phyloP scores from a whole-genome alignment of 1,140 invertebrate species.

The Wasmannia auropunctata region DNA sequence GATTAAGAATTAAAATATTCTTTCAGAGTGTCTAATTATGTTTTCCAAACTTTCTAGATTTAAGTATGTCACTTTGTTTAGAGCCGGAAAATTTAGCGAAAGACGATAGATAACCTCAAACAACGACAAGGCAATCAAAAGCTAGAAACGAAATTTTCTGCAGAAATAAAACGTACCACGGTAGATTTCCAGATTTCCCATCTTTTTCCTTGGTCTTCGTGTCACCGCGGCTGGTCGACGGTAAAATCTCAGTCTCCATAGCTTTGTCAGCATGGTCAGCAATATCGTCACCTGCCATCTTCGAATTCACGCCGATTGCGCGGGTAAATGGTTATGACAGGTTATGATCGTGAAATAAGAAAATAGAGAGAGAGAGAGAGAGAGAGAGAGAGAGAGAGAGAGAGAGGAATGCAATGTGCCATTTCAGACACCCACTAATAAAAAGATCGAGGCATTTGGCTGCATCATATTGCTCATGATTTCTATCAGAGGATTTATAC shows the following conservation, averaged over 20 bases:
- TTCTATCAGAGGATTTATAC: not conserved
- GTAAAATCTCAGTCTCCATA: constrained; percentile 76
- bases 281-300: constrained; percentile 69
- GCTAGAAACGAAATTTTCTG: constrained; percentile 24
- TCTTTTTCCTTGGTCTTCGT: constrained; percentile 58
- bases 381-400: no score
- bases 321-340: constrained; percentile 30
- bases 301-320: constrained; percentile 42
- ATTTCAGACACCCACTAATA: no score
- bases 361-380: no score
- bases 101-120: constrained; percentile 17
- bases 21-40: not conserved
- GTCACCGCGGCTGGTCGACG: constrained; percentile 71
- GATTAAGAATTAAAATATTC: not conserved
- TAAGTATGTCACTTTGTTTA: not conserved
- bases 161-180: constrained; percentile 75
- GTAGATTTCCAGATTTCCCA: constrained; percentile 69
- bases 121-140: not conserved
- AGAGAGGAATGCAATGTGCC: no score
- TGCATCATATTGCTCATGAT: no score
- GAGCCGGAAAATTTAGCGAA: not conserved
- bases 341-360: not conserved
- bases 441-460: no score
- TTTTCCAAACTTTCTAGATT: not conserved
- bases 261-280: constrained; percentile 52